These are phyloP conservation scores for Scylla paramamosain DNA, from an alignment of 1,140 invertebrate species.

Conservation along the genomic window DNA sequence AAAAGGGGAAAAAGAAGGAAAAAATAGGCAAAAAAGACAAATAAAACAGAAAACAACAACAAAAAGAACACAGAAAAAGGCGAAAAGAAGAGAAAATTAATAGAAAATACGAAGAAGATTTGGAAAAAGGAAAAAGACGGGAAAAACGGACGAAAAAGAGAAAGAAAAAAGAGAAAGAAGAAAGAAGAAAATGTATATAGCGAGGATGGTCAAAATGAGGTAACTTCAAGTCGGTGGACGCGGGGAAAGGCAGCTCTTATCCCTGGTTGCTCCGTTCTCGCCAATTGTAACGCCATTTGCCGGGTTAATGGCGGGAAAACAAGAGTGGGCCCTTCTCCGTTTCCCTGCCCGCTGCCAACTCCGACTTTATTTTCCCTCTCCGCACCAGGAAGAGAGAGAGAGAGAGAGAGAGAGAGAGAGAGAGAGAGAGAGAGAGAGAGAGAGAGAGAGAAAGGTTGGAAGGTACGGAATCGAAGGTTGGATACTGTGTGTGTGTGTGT, in stretches of 20 bases:
- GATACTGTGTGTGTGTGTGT: not conserved
- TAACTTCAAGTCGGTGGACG: conserved; percentile 68
- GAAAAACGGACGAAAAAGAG: not conserved
- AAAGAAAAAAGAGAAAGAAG: not conserved
- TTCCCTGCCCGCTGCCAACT: conserved; percentile 50
- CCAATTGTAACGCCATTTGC: conserved; percentile 75
- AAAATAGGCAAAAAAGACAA: not conserved
- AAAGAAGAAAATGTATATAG: conserved; percentile 43
- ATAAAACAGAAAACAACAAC: not conserved
- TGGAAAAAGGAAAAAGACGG: not conserved
- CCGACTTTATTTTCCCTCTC: not conserved
- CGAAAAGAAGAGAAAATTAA: not conserved
- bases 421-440: not conserved
- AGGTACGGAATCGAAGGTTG: not conserved
- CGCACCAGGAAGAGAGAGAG: not conserved
- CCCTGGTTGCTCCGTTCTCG: conserved; percentile 70
- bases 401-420: not conserved
- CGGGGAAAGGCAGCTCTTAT: conserved; percentile 60
- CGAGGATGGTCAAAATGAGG: conserved; percentile 59
- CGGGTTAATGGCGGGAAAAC: conserved; percentile 75
- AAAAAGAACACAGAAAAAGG: not conserved
- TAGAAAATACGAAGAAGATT: not conserved
- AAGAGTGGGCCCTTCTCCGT: conserved; percentile 68
- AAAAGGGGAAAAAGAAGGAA: not conserved
- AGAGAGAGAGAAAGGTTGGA: not conserved